phyloP scores from a whole-genome alignment of 2,888 invertebrate genomes.

The Pemphredon lugubris region DNA sequence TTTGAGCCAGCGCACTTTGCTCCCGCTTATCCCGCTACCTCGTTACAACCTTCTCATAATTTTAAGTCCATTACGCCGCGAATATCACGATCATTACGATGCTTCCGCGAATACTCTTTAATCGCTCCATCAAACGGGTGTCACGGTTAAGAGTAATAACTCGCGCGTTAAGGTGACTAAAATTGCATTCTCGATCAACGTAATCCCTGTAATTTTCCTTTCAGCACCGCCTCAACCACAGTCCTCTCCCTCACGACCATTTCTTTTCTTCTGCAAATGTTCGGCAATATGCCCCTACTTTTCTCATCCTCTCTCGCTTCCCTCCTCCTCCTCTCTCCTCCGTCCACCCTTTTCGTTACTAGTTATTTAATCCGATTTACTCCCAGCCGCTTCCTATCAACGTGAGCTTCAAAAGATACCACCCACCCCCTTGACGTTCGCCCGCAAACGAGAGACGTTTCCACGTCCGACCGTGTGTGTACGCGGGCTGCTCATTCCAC shows the following conservation, averaged over 20 bases:
- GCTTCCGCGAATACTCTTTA: neutral
- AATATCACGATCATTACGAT: neutral
- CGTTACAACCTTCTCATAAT: too few species aligned
- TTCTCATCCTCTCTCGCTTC: neutral
- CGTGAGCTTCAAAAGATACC: slow-evolving; percentile 1
- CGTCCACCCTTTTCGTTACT: neutral
- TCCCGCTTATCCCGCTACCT: too few species aligned
- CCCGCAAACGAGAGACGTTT: neutral
- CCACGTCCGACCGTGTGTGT: neutral
- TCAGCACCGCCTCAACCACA: slow-evolving; percentile 7
- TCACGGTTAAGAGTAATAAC: too few species aligned
- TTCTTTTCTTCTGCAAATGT: slow-evolving; percentile 11
- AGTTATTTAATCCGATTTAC: slow-evolving; percentile 1
- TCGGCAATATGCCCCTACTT: slow-evolving; percentile 17
- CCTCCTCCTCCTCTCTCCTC: slow-evolving; percentile 3
- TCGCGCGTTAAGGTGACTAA: slow-evolving; percentile 15
- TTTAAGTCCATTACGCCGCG: too few species aligned
- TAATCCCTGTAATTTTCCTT: slow-evolving; percentile 30
- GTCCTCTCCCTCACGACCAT: neutral
- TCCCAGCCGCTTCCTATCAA: neutral
- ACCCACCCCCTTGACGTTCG: neutral
- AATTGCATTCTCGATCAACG: slow-evolving; percentile 33
- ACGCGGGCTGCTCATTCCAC: slow-evolving; percentile 22
- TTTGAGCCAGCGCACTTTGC: too few species aligned
- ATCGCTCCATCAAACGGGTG: neutral